A percentile compares a stretch with the other conserved stretches of the same genome.
These are phyloP conservation scores for Seriola rivoliana DNA, from an alignment of 2,113 vertebrate species.

Conservation along the genomic window DNA sequence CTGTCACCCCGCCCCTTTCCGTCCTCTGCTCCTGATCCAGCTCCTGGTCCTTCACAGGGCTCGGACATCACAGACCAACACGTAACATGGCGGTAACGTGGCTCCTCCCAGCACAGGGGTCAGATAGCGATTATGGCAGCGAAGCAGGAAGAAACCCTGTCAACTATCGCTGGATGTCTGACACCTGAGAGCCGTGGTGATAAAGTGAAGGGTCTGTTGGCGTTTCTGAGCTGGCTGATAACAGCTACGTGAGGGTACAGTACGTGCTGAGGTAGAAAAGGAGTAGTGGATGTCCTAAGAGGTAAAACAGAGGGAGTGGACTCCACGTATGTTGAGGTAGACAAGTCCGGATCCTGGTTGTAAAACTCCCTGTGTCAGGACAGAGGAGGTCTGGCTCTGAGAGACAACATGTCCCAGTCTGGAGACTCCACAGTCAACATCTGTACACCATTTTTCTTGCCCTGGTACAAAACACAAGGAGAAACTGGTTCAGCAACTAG, in stretches of 20 bases:
- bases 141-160: slow-evolving; percentile 21
- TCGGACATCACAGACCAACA: slow-evolving; percentile 87
- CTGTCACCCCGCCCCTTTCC: slow-evolving; percentile 63
- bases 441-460: neutral
- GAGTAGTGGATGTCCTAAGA: neutral
- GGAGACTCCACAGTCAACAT: slow-evolving; percentile 1
- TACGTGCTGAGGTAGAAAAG: slow-evolving; percentile 45
- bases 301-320: slow-evolving; percentile 18
- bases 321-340: slow-evolving; percentile 51
- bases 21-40: slow-evolving; percentile 19
- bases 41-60: slow-evolving; percentile 55
- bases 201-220: slow-evolving; percentile 5
- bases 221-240: slow-evolving; percentile 26
- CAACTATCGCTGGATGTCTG: neutral
- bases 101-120: slow-evolving; percentile 14
- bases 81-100: slow-evolving; percentile 44
- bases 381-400: slow-evolving; percentile 23
- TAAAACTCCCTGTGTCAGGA: slow-evolving; percentile 43
- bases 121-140: neutral
- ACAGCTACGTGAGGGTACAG: neutral
- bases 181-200: slow-evolving; percentile 17
- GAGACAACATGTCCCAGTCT: slow-evolving; percentile 26
- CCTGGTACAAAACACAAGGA: neutral
- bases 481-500: slow-evolving; percentile 1
- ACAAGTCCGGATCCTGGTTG: neutral